Percentiles rank a stretch among this genome's conserved stretches.
Conservation (phyloP, 2,888 invertebrate species). For the Eupeodes latifasciatus region DNA sequence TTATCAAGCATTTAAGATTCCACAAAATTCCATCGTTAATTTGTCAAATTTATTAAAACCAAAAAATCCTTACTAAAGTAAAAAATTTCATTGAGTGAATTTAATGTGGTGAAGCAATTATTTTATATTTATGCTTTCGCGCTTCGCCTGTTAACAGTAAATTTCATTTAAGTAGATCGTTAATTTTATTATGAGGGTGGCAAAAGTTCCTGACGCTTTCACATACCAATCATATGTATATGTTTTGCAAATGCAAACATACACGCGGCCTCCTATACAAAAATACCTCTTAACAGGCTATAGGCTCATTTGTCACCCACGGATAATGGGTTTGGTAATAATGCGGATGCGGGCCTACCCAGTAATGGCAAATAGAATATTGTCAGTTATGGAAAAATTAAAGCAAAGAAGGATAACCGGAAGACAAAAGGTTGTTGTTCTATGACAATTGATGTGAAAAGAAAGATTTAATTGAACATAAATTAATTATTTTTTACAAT, state of each 20-base stretch:
- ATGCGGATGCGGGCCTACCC: constrained; percentile 2
- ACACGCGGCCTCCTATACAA: background rate
- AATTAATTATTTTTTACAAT: too few species aligned
- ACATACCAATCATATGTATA: too few species aligned
- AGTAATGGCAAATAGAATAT: background rate
- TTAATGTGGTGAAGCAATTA: constrained; percentile 13
- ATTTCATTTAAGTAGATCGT: constrained; percentile 26
- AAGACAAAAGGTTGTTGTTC: background rate
- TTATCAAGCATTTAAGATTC: constrained; percentile 5
- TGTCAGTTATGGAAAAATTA: background rate
- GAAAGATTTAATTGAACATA: too few species aligned
- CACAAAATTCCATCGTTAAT: background rate
- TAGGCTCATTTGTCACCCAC: constrained; percentile 25
- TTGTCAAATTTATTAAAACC: constrained; percentile 1
- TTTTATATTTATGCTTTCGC: constrained; percentile 16
- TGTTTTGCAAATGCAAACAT: background rate
- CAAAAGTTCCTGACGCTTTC: background rate
- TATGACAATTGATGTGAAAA: background rate
- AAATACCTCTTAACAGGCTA: constrained; percentile 22
- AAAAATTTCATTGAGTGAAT: constrained; percentile 18
- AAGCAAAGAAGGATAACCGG: background rate
- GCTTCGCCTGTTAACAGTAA: constrained; percentile 17
- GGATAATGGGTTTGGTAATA: constrained; percentile 26
- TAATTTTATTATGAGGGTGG: constrained; percentile 10
- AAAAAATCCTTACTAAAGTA: background rate